Conservation (phyloP, 2,888 invertebrate species). For the Cantharis rustica region DNA sequence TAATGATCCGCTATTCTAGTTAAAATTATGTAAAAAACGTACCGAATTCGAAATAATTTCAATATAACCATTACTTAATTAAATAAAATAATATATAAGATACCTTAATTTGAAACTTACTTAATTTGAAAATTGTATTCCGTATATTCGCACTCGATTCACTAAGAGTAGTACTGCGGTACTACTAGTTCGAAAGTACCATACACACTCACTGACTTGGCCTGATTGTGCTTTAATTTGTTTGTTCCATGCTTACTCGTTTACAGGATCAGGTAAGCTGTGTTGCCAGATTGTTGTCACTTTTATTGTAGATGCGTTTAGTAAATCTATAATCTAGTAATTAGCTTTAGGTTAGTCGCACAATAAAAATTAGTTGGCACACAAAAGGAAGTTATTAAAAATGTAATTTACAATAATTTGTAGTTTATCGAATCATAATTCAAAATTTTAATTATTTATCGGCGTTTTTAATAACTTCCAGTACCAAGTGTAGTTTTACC, state of each 20-base stretch:
- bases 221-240: slow-evolving; percentile 55
- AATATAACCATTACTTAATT: neutral
- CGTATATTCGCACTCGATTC: neutral
- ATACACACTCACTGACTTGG: slow-evolving; percentile 49
- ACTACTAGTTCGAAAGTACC: slow-evolving; percentile 15
- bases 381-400: slow-evolving; percentile 3
- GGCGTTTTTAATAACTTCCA: neutral
- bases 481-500: neutral
- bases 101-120: neutral
- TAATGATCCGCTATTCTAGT: neutral
- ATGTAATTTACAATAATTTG: neutral
- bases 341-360: slow-evolving; percentile 23
- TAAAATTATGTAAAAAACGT: neutral
- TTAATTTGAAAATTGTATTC: neutral
- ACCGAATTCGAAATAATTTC: neutral
- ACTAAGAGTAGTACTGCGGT: slow-evolving; percentile 4
- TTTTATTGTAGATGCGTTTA: slow-evolving; percentile 10
- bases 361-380: slow-evolving; percentile 11
- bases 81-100: neutral
- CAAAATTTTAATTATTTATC: neutral
- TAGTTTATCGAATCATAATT: neutral
- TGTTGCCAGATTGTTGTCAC: slow-evolving; percentile 32
- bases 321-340: neutral
- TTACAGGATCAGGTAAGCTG: slow-evolving; percentile 35
- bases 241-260: slow-evolving; percentile 53